phyloP scores from a whole-genome alignment of 2,797 vertebrate species.

The Poecilia gillii region DNA sequence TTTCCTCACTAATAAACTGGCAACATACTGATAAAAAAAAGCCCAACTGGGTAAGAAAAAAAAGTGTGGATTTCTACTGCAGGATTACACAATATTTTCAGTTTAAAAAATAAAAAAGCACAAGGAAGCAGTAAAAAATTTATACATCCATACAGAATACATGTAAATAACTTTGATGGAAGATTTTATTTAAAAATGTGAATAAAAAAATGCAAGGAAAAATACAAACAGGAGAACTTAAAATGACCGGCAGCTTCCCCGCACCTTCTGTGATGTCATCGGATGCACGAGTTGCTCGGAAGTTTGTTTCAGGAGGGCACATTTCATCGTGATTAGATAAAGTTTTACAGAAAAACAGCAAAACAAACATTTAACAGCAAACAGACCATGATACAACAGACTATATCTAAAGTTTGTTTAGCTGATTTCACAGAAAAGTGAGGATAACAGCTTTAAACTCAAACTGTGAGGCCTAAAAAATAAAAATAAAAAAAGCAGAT shows the following conservation, averaged over 20 bases:
- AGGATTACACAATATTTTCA: background rate
- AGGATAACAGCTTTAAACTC: background rate
- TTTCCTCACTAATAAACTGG: background rate
- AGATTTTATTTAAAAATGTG: background rate
- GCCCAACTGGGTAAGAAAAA: background rate
- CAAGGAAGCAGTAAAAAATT: background rate
- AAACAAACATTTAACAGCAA: background rate
- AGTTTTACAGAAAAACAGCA: background rate
- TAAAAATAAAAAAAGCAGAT: background rate
- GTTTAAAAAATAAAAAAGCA: background rate
- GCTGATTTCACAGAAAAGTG: background rate
- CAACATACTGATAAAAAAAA: background rate
- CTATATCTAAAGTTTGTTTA: background rate
- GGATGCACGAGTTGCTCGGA: background rate
- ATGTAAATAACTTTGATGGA: background rate
- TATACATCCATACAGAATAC: no score
- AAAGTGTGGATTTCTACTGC: background rate
- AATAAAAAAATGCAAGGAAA: background rate
- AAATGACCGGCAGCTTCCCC: background rate
- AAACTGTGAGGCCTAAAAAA: background rate
- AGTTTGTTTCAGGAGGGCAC: background rate
- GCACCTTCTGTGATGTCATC: background rate
- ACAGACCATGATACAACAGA: background rate
- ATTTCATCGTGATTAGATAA: background rate
- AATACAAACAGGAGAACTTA: background rate